These are phyloP conservation scores for Clarias laeviceps DNA, from an alignment of 2,797 vertebrate genomes.

Conservation along the genomic window DNA sequence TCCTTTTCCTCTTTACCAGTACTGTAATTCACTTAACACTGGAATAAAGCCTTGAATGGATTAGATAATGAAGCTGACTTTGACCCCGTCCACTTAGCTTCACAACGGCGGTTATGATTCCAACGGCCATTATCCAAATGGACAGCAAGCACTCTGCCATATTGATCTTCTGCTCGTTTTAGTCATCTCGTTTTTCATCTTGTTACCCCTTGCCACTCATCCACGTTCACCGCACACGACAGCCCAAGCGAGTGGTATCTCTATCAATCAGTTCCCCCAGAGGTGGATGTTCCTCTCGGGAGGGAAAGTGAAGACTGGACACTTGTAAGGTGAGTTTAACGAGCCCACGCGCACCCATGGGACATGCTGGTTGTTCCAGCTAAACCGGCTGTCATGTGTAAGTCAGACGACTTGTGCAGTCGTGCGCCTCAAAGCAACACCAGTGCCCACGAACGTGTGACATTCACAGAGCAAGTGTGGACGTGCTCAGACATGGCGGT, in stretches of 20 bases:
- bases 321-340: constrained; percentile 46
- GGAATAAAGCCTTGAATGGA: constrained; percentile 69
- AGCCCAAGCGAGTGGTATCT: constrained; percentile 67
- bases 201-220: constrained; percentile 70
- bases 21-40: constrained; percentile 77
- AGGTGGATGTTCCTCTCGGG: constrained; percentile 51
- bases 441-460: constrained; percentile 7
- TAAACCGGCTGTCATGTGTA: constrained; percentile 24
- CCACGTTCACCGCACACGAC: constrained; percentile 61
- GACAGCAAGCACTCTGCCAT: constrained; percentile 82
- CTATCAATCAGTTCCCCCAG: constrained; percentile 71
- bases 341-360: constrained; percentile 16
- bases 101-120: constrained; percentile 79
- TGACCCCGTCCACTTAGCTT: constrained; percentile 82
- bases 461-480: constrained; percentile 26
- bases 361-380: constrained; percentile 6
- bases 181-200: constrained; percentile 82
- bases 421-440: not conserved
- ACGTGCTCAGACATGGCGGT: constrained; percentile 6
- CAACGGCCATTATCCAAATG: constrained; percentile 92
- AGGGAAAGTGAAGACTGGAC: constrained; percentile 13
- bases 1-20: constrained; percentile 57
- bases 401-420: constrained; percentile 3
- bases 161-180: constrained; percentile 85
- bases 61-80: constrained; percentile 80